Evolutionary conservation across 2,797 vertebrate genomes (phyloP).

Genomic region (Passerculus sandwichensis): DNA sequence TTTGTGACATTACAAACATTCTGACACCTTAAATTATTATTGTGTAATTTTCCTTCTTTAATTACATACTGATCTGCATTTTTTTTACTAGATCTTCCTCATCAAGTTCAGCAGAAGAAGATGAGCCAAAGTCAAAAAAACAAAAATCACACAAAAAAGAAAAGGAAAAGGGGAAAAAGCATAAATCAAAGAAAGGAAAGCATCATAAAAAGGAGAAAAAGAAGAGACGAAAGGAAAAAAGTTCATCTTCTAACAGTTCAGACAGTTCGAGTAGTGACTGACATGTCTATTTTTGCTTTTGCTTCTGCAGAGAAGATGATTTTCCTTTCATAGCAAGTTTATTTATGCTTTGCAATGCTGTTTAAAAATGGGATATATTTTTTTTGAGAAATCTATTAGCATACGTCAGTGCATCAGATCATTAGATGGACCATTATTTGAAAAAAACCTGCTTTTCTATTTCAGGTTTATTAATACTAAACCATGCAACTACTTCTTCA

Average conservation of each 20-base stretch:
- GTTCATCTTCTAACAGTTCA: conserved; percentile 70
- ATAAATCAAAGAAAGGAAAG: conserved; percentile 80
- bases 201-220: conserved; percentile 83
- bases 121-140: conserved; percentile 81
- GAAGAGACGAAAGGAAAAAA: conserved; percentile 78
- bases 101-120: conserved; percentile 80
- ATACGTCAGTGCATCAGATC: neutral
- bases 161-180: conserved; percentile 82
- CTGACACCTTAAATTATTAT: neutral
- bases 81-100: conserved; percentile 77
- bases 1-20: neutral
- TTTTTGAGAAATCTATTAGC: conserved; percentile 36
- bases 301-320: neutral
- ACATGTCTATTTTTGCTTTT: conserved; percentile 13
- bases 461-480: neutral
- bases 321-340: conserved; percentile 54
- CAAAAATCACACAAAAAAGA: conserved; percentile 84
- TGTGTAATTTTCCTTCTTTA: neutral
- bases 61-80: neutral
- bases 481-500: neutral
- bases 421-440: neutral
- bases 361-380: neutral
- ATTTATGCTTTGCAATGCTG: conserved; percentile 56
- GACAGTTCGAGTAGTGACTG: conserved; percentile 79
- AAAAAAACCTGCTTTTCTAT: neutral